These are phyloP conservation scores for Ypsolopha sequella DNA, from an alignment of 2,888 invertebrate species.

Conservation along the genomic window DNA sequence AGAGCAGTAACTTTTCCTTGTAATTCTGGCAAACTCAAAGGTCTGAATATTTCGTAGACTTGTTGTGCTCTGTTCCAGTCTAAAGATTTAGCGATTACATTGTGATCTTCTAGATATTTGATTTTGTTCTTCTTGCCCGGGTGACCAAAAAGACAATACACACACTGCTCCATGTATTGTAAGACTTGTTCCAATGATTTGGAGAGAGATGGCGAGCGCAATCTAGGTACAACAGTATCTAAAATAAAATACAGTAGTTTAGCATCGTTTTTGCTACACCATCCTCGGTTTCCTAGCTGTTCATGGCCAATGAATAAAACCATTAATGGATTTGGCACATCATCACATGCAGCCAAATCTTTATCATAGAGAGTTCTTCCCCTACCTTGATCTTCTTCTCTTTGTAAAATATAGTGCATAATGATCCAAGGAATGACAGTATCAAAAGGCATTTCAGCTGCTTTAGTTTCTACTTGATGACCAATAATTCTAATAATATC, in stretches of 20 bases:
- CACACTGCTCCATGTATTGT: constrained; percentile 85
- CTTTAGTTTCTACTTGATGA: constrained; percentile 82
- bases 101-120: constrained; percentile 80
- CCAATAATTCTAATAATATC: constrained; percentile 82
- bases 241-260: constrained; percentile 83
- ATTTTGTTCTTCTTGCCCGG: constrained; percentile 76
- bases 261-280: constrained; percentile 85
- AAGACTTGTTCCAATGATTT: constrained; percentile 76
- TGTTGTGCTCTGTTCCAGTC: constrained; percentile 82
- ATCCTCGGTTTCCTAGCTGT: constrained; percentile 79
- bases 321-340: constrained; percentile 79
- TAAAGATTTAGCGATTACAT: constrained; percentile 75
- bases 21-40: constrained; percentile 83
- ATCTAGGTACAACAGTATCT: constrained; percentile 77
- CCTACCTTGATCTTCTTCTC: constrained; percentile 78
- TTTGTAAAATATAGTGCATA: constrained; percentile 82
- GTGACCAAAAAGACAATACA: constrained; percentile 88
- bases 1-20: constrained; percentile 82
- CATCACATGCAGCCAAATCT: constrained; percentile 61
- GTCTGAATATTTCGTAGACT: constrained; percentile 85
- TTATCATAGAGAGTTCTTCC: constrained; percentile 49
- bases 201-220: constrained; percentile 75
- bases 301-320: constrained; percentile 88
- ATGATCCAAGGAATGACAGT: constrained; percentile 87
- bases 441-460: constrained; percentile 75